These are phyloP conservation scores for Tragelaphus scriptus DNA, from an alignment of 2,113 vertebrate genomes.

Conservation along the genomic window DNA sequence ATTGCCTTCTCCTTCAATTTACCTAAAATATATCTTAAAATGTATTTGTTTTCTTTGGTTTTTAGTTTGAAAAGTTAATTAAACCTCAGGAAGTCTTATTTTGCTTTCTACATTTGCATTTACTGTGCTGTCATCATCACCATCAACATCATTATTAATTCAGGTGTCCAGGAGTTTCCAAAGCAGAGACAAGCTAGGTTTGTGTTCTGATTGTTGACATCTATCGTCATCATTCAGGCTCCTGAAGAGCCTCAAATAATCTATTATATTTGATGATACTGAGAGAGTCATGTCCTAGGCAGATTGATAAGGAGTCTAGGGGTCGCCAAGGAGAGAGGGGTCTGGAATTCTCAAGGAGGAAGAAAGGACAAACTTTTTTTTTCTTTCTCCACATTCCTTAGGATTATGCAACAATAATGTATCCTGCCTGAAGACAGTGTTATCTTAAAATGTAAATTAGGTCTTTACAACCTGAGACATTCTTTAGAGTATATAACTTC, in stretches of 20 bases:
- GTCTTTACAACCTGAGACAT: too few species aligned
- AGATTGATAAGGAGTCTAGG: too few species aligned
- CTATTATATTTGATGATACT: not conserved
- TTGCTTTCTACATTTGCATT: not conserved
- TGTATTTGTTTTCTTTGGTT: not conserved
- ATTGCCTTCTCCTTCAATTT: not conserved
- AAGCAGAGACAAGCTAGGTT: not conserved
- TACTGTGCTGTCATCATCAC: not conserved
- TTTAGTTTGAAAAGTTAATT: not conserved
- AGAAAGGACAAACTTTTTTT: too few species aligned
- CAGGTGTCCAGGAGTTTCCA: not conserved
- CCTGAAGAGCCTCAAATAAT: not conserved
- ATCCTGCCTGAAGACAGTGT: too few species aligned
- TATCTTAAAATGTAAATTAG: too few species aligned
- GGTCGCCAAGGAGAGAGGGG: too few species aligned
- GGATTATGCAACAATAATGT: too few species aligned
- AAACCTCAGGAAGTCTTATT: not conserved
- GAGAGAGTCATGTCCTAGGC: too few species aligned
- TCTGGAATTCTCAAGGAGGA: too few species aligned
- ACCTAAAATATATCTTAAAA: not conserved
- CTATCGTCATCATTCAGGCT: not conserved
- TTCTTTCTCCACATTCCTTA: too few species aligned
- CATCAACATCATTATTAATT: not conserved
- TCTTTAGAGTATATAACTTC: too few species aligned
- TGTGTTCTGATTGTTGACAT: not conserved